phyloP scores from a whole-genome alignment of 1,140 invertebrate species.

The Homarus americanus region DNA sequence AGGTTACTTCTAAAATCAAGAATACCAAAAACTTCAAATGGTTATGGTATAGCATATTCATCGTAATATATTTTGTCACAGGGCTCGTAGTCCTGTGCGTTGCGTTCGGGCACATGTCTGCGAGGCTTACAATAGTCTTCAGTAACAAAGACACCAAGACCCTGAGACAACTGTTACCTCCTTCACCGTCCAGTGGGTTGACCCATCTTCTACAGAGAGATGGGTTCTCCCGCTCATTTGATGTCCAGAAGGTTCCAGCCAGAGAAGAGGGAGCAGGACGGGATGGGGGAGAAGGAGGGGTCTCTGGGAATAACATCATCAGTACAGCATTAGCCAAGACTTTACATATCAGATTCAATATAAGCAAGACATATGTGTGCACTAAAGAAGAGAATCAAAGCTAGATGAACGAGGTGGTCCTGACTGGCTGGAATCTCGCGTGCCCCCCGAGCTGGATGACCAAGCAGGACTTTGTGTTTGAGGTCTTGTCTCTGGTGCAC shows the following conservation, averaged over 20 bases:
- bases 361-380: background rate
- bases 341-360: background rate
- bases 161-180: slow-evolving; percentile 10
- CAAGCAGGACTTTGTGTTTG: slow-evolving; percentile 39
- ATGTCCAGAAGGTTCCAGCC: background rate
- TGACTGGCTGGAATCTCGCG: slow-evolving; percentile 18
- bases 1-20: background rate
- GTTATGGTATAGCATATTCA: background rate
- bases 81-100: background rate
- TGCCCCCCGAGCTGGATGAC: slow-evolving; percentile 8
- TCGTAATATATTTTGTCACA: background rate
- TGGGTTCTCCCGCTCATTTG: background rate
- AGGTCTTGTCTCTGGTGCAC: slow-evolving; percentile 17
- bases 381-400: slow-evolving; percentile 61
- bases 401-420: slow-evolving; percentile 43
- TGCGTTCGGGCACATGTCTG: slow-evolving; percentile 44
- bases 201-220: background rate
- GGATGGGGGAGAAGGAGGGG: background rate
- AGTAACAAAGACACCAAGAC: slow-evolving; percentile 16
- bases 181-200: slow-evolving; percentile 3
- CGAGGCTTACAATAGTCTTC: slow-evolving; percentile 53
- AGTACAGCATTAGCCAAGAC: background rate
- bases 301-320: background rate
- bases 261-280: background rate
- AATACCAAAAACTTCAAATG: background rate